phyloP scores from a whole-genome alignment of 1,140 invertebrate species.

The Panulirus ornatus region DNA sequence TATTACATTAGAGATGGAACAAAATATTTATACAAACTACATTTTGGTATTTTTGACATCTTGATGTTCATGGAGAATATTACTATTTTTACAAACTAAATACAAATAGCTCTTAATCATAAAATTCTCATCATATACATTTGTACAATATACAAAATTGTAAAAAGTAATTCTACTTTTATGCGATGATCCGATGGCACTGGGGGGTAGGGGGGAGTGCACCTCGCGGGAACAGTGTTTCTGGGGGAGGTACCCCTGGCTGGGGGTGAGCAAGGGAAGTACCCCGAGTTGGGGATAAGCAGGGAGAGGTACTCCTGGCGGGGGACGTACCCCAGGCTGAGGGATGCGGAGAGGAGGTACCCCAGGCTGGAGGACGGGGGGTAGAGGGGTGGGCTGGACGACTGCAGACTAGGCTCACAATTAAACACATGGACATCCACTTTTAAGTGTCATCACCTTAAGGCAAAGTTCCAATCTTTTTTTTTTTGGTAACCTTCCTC shows the following conservation, averaged over 20 bases:
- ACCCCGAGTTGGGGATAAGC: neutral
- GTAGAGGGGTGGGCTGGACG: neutral
- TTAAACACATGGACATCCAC: neutral
- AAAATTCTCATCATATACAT: slow-evolving; percentile 61
- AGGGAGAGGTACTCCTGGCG: neutral
- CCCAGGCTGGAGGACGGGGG: neutral
- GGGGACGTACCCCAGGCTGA: neutral
- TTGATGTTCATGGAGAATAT: slow-evolving; percentile 10
- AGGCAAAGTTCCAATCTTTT: no score
- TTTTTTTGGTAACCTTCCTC: no score
- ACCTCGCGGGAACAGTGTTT: slow-evolving; percentile 57
- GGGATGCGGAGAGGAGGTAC: neutral
- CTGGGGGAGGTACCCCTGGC: slow-evolving; percentile 1
- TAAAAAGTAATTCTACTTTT: slow-evolving; percentile 70
- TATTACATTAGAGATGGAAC: slow-evolving; percentile 43
- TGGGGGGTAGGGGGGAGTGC: neutral
- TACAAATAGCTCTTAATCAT: slow-evolving; percentile 70
- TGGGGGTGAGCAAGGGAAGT: neutral
- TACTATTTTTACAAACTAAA: slow-evolving; percentile 65
- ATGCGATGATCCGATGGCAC: slow-evolving; percentile 65
- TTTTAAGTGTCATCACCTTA: neutral
- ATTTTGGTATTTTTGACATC: slow-evolving; percentile 56
- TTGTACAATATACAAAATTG: slow-evolving; percentile 73
- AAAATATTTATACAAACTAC: slow-evolving; percentile 64
- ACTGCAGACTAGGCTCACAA: neutral